These are phyloP conservation scores for Leucophenga maculata DNA, from an alignment of 2,888 invertebrate genomes.

Conservation along the genomic window DNA sequence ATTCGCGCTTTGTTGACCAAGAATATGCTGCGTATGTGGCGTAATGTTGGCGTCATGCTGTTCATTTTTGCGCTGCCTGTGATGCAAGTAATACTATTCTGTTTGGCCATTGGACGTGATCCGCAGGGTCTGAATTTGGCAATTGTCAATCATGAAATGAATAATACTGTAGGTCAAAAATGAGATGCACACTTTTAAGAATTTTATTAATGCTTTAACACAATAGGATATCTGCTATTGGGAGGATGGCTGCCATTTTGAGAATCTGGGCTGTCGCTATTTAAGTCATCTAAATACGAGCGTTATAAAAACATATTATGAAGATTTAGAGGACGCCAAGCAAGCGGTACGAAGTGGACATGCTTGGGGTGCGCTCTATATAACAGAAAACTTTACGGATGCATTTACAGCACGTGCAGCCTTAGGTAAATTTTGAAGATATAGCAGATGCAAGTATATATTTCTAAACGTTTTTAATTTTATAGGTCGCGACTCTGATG, in stretches of 20 bases:
- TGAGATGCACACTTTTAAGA: too few relatives aligned
- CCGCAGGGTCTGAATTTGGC: conserved; percentile 87
- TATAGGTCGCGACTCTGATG: conserved; percentile 83
- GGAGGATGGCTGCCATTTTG: conserved; percentile 79
- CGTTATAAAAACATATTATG: conserved; percentile 81
- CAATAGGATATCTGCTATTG: conserved; percentile 65
- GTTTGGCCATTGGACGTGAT: conserved; percentile 91
- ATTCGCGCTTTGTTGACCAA: conserved; percentile 88
- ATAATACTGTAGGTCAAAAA: conserved; percentile 62
- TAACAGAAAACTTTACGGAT: conserved; percentile 91
- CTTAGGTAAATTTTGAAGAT: conserved; percentile 74
- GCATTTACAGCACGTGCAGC: conserved; percentile 87
- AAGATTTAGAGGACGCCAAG: conserved; percentile 78
- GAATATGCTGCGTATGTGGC: conserved; percentile 92
- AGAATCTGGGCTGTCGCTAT: conserved; percentile 85
- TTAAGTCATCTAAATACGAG: conserved; percentile 83
- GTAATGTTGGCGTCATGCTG: conserved; percentile 92
- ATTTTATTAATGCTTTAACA: not conserved
- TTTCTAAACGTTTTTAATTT: too few relatives aligned
- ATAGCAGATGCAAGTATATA: not conserved
- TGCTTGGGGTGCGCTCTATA: conserved; percentile 91
- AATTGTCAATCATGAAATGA: conserved; percentile 82
- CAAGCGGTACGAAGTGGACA: conserved; percentile 83
- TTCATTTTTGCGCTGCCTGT: conserved; percentile 95
- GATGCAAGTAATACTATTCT: conserved; percentile 94